A percentile compares a stretch with the other conserved stretches of the same genome.
These are phyloP conservation scores for Dysmachus trigonus DNA, from an alignment of 2,888 invertebrate species.

Conservation along the genomic window DNA sequence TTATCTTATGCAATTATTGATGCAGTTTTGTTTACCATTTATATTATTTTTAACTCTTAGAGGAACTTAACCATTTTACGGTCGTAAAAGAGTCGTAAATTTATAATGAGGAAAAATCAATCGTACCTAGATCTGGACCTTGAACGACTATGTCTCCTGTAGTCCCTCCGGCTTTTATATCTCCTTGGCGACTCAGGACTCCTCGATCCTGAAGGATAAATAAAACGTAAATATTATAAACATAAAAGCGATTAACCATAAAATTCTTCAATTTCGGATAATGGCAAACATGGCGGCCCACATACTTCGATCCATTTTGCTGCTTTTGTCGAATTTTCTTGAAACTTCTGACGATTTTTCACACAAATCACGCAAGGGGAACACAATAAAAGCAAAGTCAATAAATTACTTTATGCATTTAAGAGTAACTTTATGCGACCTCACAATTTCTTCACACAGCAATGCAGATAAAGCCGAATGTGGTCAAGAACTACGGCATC, in stretches of 20 bases:
- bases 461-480: neutral
- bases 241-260: neutral
- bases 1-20: neutral
- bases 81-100: neutral
- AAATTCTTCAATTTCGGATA: neutral
- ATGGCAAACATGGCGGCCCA: constrained; percentile 26
- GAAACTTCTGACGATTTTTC: neutral
- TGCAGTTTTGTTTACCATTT: neutral
- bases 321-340: neutral
- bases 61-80: neutral
- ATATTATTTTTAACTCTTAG: neutral
- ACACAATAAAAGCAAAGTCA: neutral
- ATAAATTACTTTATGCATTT: neutral
- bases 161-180: constrained; percentile 55
- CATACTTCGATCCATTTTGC: constrained; percentile 45
- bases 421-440: neutral
- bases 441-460: neutral
- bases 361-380: neutral
- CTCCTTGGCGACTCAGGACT: constrained; percentile 53
- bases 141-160: constrained; percentile 60
- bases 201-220: constrained; percentile 50
- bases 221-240: neutral
- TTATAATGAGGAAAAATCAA: neutral
- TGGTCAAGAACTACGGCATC: neutral
- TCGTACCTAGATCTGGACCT: constrained; percentile 55